phyloP scores from a whole-genome alignment of 2,797 vertebrate species.

The Tenualosa thibaudeaui region DNA sequence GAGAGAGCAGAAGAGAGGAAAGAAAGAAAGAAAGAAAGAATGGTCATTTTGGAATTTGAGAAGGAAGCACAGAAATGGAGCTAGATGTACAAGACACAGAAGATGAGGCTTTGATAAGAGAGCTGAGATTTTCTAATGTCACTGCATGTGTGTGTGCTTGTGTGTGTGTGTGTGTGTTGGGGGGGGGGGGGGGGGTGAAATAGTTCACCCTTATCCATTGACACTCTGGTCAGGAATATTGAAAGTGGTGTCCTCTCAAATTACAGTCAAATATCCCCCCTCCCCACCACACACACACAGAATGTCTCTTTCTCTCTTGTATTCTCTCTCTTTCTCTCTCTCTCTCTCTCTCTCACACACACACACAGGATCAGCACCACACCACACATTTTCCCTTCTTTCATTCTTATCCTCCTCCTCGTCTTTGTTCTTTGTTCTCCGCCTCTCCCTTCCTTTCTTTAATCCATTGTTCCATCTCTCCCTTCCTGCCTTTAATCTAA shows the following conservation, averaged over 20 bases:
- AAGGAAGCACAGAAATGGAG: not conserved
- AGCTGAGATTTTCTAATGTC: not conserved
- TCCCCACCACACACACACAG: not conserved
- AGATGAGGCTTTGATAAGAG: slow-evolving; percentile 9
- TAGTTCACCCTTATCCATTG: not conserved
- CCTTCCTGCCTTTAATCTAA: not conserved
- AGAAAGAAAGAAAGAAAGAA: not conserved
- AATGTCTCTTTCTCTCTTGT: too few species aligned
- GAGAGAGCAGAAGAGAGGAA: slow-evolving; percentile 10
- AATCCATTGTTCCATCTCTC: too few species aligned
- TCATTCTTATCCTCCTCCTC: too few species aligned
- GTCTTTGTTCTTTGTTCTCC: too few species aligned
- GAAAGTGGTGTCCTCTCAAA: slow-evolving; percentile 29
- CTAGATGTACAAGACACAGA: not conserved
- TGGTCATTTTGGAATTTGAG: slow-evolving; percentile 19
- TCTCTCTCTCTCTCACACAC: too few species aligned
- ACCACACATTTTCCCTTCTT: too few species aligned
- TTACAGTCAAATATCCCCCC: slow-evolving; percentile 5
- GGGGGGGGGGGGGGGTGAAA: too few species aligned
- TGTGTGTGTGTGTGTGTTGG: not conserved
- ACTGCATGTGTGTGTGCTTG: not conserved
- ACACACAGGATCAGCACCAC: too few species aligned
- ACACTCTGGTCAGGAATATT: slow-evolving; percentile 1
- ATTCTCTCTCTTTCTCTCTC: too few species aligned
- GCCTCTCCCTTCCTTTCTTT: too few species aligned